Evolutionary conservation across 1,140 invertebrate genomes (phyloP).

Genomic region (Hylaeus volcanicus): DNA sequence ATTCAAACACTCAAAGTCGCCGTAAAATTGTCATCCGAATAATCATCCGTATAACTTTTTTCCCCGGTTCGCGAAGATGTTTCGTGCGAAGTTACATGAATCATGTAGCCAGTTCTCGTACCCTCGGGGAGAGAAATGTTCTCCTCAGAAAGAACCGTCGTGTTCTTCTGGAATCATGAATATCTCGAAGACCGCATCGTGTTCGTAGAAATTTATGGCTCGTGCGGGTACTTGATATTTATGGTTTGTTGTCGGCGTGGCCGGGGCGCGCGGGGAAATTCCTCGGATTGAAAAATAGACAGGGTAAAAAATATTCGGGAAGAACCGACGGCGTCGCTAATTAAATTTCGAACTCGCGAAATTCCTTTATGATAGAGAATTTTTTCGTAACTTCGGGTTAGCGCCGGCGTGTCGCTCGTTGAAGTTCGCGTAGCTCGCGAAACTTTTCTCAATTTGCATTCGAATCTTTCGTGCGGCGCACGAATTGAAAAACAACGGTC

Average conservation of each 20-base stretch:
- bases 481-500: not conserved
- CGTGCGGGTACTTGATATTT: slow-evolving; percentile 5
- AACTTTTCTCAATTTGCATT: slow-evolving; percentile 8
- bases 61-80: not conserved
- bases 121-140: not conserved
- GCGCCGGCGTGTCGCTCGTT: too few relatives aligned
- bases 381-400: not conserved
- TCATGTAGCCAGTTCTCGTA: not conserved
- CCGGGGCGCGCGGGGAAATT: not conserved
- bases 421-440: not conserved
- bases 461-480: not conserved
- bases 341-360: not conserved
- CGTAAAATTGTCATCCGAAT: too few relatives aligned
- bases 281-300: not conserved
- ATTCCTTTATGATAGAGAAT: not conserved
- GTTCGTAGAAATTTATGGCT: slow-evolving; percentile 17
- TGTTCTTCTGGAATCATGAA: slow-evolving; percentile 5
- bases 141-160: not conserved
- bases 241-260: not conserved
- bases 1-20: too few relatives aligned
- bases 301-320: not conserved
- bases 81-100: not conserved
- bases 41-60: too few relatives aligned
- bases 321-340: not conserved
- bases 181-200: slow-evolving; percentile 8